Base-by-base conservation (phyloP, 2,888 invertebrate genomes). In the Nomada flava region DNA sequence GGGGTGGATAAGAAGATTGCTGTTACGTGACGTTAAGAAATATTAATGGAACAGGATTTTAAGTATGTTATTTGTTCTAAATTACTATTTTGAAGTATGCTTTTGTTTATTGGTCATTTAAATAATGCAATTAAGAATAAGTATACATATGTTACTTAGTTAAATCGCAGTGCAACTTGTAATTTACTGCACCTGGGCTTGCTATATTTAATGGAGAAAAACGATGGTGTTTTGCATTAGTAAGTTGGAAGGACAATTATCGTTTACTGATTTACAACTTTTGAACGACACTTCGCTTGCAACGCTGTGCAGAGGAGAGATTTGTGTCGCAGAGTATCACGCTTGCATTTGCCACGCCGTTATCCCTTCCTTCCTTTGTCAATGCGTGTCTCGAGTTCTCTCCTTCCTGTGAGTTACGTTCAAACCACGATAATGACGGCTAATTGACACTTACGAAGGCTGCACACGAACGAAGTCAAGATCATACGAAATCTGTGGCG, bases 401-500 rank as follows among this genome's bases (percentile, higher is more conserved):
- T 82, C 59, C 85, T 85, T 85, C 86, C 86, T 82, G 86, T 36
- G 80, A 87, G 80, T 81, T 79, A 87, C 73, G 72, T 60, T 60
- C 62, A 82, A 88, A 75, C 84, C 64, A 69, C 59, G 86, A 84
- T 89, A 88, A 88, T 83, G 76, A 89, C 83, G 72, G 59, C 88
- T 89, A 88, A 88, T 88, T 88, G 88, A 84, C 84, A 86, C 64
- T 72, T 78, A 62, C 89, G 75, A 79, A 83, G 81, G 78, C 79
- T 76, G 60, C 64, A 68, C 47, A 67, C 68, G 26, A 75, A 59
- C 71, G 23, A 26, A 59, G 53, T 53, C 26, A 67, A 59, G 82
- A 75, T 81, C 70, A 15, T 52, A 68, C 59, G 44, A 76, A 82
- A 71, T 76, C 71, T 71, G 47, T 50, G 52, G 65, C 60, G 42